Base-by-base conservation (phyloP, 2,888 invertebrate genomes). In the Cosmia pyralina region DNA sequence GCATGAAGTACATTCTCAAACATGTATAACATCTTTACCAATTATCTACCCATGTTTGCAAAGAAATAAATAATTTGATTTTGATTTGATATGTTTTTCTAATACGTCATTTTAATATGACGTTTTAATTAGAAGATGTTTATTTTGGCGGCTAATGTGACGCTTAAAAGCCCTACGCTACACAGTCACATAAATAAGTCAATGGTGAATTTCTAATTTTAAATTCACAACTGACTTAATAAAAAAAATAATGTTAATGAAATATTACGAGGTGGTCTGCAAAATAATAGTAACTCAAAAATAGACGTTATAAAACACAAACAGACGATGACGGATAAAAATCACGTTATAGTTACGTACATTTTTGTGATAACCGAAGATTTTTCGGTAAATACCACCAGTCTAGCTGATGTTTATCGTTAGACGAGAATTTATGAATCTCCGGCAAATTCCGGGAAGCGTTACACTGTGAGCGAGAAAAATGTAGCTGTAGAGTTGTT, bases 391-490 rank as follows among this genome's bases (percentile, higher is more conserved):
- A 83, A 86, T 81, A 85, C 86, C 83, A 77, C 77, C 79, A 75
- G 83, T 85, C 82, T 81, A 79, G 73, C 82, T 83, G 64, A 83
- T 87, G 89, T 89, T 88, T 88, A 90, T 83, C 76, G 85, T 88
- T 84, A 87, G 65, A 72, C 67, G 81, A 69, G 81, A 89, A 90
- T 89, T 90, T 89, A 89, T 89, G 84, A 84, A 87, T 84, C 81
- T 80, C 81, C 81, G 77, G 76, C 69, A 81, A 81, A 88, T 90
- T 86, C 88, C 84, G 77, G 84, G 85, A 85, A 85, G 72, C 79
- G 82, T 75, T 77, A 81, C 83, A 81, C 69, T 72, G 83, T 77
- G 72, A 77, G 79, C 78, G 77, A 81, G 75, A 84, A 84, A 88
- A 80, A 86, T 75, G 46, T 77, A 75, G 74, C 69, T 78, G 65